phyloP scores from a whole-genome alignment of 2,888 invertebrate genomes.

The Acronicta psi region DNA sequence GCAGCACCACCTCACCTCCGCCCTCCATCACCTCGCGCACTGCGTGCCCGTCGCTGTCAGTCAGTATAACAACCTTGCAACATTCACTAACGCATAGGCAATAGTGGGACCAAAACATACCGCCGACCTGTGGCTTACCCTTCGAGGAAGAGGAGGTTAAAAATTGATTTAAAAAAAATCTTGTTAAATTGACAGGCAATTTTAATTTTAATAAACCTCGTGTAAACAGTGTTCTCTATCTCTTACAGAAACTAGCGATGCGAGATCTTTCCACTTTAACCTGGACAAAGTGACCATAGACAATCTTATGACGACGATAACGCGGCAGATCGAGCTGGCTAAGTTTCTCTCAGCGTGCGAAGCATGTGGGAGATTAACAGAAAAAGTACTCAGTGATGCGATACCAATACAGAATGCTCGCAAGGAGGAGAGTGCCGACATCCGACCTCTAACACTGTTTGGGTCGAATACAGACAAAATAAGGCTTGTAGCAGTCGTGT shows the following conservation, averaged over 20 bases:
- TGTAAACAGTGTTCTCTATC: background rate
- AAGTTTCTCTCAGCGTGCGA: constrained; percentile 92
- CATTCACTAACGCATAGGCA: too few species aligned
- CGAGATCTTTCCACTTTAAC: constrained; percentile 91
- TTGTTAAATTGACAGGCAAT: too few species aligned
- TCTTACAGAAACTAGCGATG: constrained; percentile 79
- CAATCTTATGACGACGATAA: constrained; percentile 93
- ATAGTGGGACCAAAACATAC: too few species aligned
- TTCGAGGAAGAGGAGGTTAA: too few species aligned
- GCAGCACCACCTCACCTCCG: constrained; percentile 57
- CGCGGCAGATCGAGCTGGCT: constrained; percentile 94
- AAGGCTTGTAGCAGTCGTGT: constrained; percentile 91
- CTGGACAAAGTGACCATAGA: constrained; percentile 92
- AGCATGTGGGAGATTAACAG: constrained; percentile 81
- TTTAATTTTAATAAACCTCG: background rate
- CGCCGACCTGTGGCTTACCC: too few species aligned
- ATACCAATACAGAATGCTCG: constrained; percentile 69
- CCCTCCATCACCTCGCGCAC: constrained; percentile 90
- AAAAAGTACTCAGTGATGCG: constrained; percentile 74
- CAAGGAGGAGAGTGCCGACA: constrained; percentile 64
- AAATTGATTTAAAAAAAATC: too few species aligned
- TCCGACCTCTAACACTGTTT: constrained; percentile 91
- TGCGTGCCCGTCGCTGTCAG: constrained; percentile 74
- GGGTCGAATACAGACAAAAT: constrained; percentile 92
- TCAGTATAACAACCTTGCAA: constrained; percentile 58